Base-by-base conservation (phyloP, 1,140 invertebrate genomes). In the Calliphora vicina region DNA sequence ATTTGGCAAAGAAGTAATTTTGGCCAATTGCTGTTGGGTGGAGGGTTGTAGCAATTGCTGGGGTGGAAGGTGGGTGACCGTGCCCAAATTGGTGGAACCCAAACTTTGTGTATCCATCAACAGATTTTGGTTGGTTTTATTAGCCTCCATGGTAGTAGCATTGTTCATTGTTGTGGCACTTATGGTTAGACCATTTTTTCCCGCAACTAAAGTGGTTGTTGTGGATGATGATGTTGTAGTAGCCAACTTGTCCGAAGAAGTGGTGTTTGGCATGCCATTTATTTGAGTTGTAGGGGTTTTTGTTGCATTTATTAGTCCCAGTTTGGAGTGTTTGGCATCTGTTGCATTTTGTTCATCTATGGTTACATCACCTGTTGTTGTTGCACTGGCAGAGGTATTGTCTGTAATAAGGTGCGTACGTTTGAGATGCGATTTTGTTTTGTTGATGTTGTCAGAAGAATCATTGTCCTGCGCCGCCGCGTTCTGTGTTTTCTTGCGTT, bases 71-170 rank as follows among this genome's bases (percentile, higher is more conserved):
- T 78, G 74, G 20, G 35, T 45, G 12, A 78, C 42, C 2, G 93
- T 94, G 61, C 94, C 94, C 83, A 93, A 91, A 90, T 94, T 94
- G 26, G 93, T 94, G 23, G 93, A 94, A 50, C 93, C 93, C 80
- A 93, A 91, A 86, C 92, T 85, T 23, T 78, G 74, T 13, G n/a
- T 25, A 43, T 78, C 74, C 35, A n/a, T 25, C 4, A 76, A 4
- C 12, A 78, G 13, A 12, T 42, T 43, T 17, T 78, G 74, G 1
- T 10, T 23, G 2, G 35, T 29, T 15, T 78, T 78, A 10, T 78
- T 78, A 23, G n/a, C n/a, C n/a, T 6, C 61, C 10, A 10, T 23
- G 2, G n/a, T 25, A 8, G 0, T 25, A 13, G 17, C 17, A 67
- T 67, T 67, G n/a, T 67, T 67, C 4, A 23, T 13, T 29, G 35